A percentile compares a stretch with the other conserved stretches of the same genome.
These are phyloP conservation scores for Dolichallabes microphthalmus DNA, from an alignment of 2,113 vertebrate species.

Conservation along the genomic window DNA sequence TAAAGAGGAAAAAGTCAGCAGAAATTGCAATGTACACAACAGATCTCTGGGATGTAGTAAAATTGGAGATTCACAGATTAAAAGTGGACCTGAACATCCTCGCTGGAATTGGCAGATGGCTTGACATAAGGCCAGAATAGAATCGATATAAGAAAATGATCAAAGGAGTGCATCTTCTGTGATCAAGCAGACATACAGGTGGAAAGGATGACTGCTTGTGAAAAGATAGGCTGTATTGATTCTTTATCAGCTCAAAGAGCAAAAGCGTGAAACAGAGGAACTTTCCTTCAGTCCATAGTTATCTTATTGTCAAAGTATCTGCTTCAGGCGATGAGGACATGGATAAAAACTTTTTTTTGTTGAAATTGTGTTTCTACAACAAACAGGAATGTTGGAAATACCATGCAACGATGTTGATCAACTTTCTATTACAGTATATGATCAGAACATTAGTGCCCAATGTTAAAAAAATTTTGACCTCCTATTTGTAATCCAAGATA, in stretches of 20 bases:
- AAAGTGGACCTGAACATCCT: background rate
- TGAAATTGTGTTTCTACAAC: background rate
- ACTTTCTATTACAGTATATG: background rate
- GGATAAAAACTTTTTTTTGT: background rate
- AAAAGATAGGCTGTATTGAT: background rate
- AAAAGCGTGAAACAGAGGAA: background rate
- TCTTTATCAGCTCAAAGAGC: background rate
- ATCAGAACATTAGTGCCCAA: background rate
- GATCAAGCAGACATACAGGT: background rate
- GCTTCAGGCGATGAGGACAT: background rate
- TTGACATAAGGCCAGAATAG: background rate
- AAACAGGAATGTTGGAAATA: background rate
- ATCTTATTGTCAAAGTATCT: background rate
- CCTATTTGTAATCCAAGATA: background rate
- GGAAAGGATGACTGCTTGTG: background rate
- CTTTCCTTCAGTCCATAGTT: background rate
- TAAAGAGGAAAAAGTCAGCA: no score
- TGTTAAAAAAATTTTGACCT: background rate
- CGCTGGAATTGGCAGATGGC: background rate
- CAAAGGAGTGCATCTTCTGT: background rate
- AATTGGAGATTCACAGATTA: background rate
- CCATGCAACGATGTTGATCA: background rate
- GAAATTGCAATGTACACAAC: no score
- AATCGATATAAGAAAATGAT: constrained; percentile 9
- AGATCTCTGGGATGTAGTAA: no score